Percentiles rank a stretch among this genome's conserved stretches.
Conservation (phyloP, 2,888 invertebrate genomes). For the Eurytoma californica region DNA sequence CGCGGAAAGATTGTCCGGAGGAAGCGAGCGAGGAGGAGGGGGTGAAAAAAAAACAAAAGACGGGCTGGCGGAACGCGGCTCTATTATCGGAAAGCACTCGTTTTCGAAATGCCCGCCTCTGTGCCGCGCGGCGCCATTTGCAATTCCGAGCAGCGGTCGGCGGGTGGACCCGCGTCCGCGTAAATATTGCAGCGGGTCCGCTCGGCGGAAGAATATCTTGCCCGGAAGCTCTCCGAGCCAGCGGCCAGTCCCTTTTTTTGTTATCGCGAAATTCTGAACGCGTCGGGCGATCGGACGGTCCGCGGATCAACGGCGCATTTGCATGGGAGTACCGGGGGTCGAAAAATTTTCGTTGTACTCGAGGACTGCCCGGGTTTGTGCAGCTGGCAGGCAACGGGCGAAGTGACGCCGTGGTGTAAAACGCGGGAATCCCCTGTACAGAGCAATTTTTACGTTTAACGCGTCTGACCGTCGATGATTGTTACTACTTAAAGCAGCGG, state of each 20-base stretch:
- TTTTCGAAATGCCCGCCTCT: constrained; percentile 66
- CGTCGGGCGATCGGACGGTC: background rate
- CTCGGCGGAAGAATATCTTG: constrained; percentile 44
- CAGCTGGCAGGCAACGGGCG: no score
- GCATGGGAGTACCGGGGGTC: background rate
- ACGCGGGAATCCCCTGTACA: no score
- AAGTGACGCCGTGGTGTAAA: no score
- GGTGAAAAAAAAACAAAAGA: background rate
- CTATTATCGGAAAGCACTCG: constrained; percentile 68
- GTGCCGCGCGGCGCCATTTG: constrained; percentile 60
- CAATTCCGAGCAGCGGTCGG: constrained; percentile 67
- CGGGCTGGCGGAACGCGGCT: constrained; percentile 48
- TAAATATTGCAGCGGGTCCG: constrained; percentile 57
- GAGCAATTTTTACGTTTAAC: no score
- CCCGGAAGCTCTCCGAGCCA: background rate
- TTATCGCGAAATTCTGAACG: background rate
- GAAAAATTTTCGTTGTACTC: background rate
- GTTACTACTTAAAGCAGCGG: no score
- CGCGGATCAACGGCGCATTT: background rate
- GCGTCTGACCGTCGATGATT: no score
- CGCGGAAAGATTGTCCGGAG: no score
- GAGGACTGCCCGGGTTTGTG: no score
- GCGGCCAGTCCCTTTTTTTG: background rate
- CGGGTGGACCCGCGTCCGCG: constrained; percentile 42
- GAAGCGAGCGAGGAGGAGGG: background rate